A percentile compares a stretch with the other conserved stretches of the same genome.
Conservation (phyloP, 1,140 invertebrate genomes). For the Dreissena rostriformis region DNA sequence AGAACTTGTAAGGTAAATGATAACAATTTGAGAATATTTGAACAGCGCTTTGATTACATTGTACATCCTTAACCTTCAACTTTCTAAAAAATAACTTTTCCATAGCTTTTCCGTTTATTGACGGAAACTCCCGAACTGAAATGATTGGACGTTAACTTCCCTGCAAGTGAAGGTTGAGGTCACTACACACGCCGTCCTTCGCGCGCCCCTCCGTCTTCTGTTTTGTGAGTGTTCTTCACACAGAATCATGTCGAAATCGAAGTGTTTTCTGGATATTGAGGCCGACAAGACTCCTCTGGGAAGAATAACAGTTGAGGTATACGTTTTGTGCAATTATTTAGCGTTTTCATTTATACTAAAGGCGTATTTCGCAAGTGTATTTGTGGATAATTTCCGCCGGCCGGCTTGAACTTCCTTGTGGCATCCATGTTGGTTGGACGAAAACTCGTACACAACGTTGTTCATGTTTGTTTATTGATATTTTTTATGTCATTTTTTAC, state of each 20-base stretch:
- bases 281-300: constrained; percentile 66
- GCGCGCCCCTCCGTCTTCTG: neutral
- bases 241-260: constrained; percentile 79
- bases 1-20: too few species aligned
- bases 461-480: too few species aligned
- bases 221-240: neutral
- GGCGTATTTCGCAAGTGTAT: too few species aligned
- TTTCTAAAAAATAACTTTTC: neutral
- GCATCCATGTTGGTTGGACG: constrained; percentile 89
- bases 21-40: too few species aligned
- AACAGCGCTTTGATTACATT: too few species aligned
- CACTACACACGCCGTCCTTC: constrained; percentile 43
- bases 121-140: constrained; percentile 17
- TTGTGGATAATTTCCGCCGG: constrained; percentile 26
- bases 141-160: neutral
- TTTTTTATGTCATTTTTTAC: too few species aligned
- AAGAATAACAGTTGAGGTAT: constrained; percentile 66
- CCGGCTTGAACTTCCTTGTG: constrained; percentile 89
- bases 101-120: neutral
- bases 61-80: too few species aligned
- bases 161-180: constrained; percentile 24
- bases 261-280: constrained; percentile 71
- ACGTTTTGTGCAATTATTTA: too few species aligned
- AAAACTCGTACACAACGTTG: too few species aligned
- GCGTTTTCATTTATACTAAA: too few species aligned